Percentiles rank a stretch among this genome's conserved stretches.
Conservation (phyloP, 1,140 invertebrate genomes). For the Aricia agestis region DNA sequence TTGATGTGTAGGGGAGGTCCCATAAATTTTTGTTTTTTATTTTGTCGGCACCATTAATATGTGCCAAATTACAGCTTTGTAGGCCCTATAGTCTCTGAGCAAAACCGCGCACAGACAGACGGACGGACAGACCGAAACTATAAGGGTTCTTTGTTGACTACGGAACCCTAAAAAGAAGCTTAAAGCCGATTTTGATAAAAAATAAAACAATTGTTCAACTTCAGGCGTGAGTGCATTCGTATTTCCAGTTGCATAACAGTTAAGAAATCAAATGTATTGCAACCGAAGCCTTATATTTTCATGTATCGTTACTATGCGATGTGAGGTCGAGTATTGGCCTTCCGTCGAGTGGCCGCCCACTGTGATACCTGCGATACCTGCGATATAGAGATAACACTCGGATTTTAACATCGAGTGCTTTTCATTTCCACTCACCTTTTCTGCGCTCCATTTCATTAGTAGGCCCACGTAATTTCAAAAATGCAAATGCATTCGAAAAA, state of each 20-base stretch:
- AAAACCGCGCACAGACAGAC: too few relatives aligned
- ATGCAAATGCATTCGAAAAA: not conserved
- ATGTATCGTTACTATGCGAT: not conserved
- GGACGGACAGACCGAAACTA: too few relatives aligned
- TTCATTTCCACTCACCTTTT: conserved; percentile 10
- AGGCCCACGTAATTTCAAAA: not conserved
- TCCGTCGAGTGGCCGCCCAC: conserved; percentile 4
- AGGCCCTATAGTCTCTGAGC: too few relatives aligned
- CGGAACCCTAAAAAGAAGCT: too few relatives aligned
- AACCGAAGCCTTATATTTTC: not conserved
- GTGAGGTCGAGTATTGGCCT: conserved; percentile 1
- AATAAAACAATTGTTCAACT: not conserved
- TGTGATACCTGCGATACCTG: not conserved
- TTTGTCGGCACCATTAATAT: too few relatives aligned
- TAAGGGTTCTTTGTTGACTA: too few relatives aligned
- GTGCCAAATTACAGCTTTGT: too few relatives aligned
- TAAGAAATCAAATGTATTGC: not conserved
- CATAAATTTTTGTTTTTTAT: too few relatives aligned
- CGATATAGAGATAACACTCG: not conserved
- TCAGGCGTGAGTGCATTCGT: not conserved
- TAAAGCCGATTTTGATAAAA: too few relatives aligned
- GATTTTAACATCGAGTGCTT: conserved; percentile 10
- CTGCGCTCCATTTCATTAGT: conserved; percentile 6
- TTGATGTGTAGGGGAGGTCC: too few relatives aligned
- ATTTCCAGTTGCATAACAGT: not conserved